These are phyloP conservation scores for Cephalopholis sonnerati DNA, from an alignment of 2,113 vertebrate genomes.

Conservation along the genomic window DNA sequence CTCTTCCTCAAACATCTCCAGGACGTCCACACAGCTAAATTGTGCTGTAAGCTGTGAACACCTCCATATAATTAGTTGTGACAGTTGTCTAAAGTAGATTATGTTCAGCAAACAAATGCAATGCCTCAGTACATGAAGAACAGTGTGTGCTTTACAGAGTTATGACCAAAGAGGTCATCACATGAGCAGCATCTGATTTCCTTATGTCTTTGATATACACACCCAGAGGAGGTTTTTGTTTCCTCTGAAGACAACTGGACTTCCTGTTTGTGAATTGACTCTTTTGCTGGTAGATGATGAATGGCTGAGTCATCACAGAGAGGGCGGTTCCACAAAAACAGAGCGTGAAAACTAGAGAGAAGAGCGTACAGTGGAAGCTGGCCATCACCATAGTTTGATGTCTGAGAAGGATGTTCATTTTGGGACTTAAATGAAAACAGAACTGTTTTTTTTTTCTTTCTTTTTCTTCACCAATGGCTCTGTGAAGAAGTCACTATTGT, in stretches of 20 bases:
- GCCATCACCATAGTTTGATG: slow-evolving; percentile 28
- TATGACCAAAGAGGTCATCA: slow-evolving; percentile 38
- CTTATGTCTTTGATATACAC: neutral
- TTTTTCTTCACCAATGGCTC: slow-evolving; percentile 35
- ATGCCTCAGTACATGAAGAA: slow-evolving; percentile 5
- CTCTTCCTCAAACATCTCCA: slow-evolving; percentile 19
- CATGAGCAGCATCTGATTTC: slow-evolving; percentile 62
- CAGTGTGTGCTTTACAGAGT: neutral
- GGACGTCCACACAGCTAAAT: neutral
- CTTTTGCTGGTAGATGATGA: slow-evolving; percentile 20
- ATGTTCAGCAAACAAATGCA: slow-evolving; percentile 8
- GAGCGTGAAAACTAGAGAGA: slow-evolving; percentile 10
- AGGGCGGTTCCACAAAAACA: slow-evolving; percentile 19
- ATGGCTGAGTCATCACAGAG: slow-evolving; percentile 18
- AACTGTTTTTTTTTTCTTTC: slow-evolving; percentile 21
- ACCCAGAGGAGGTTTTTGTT: neutral
- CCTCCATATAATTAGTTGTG: slow-evolving; percentile 21
- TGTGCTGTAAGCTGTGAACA: slow-evolving; percentile 13
- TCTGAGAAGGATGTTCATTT: slow-evolving; percentile 48
- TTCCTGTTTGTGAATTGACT: slow-evolving; percentile 30
- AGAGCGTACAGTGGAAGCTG: slow-evolving; percentile 5
- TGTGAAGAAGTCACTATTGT: slow-evolving; percentile 75
- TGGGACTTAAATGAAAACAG: slow-evolving; percentile 64
- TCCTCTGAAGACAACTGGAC: neutral
- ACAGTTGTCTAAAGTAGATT: slow-evolving; percentile 26